Percentiles rank a stretch among this genome's conserved stretches.
Conservation (phyloP, 2,113 vertebrate genomes). For the Phalacrocorax aristotelis region DNA sequence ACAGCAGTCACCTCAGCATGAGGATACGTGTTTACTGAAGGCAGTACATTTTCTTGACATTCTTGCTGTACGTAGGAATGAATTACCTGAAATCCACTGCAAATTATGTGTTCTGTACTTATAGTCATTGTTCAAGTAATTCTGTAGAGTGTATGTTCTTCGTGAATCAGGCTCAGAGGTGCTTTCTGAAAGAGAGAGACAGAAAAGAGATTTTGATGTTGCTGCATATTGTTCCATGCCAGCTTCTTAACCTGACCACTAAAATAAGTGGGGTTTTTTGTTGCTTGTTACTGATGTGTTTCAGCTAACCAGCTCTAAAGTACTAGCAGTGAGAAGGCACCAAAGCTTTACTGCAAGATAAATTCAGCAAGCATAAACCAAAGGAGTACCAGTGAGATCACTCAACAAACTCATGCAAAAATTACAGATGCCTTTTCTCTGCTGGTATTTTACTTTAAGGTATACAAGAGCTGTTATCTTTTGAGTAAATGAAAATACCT, state of each 20-base stretch:
- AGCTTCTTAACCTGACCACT: background rate
- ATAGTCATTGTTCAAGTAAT: constrained; percentile 74
- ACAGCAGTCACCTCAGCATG: background rate
- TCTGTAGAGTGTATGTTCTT: constrained; percentile 68
- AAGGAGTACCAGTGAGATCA: background rate
- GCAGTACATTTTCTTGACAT: background rate
- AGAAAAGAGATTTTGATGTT: background rate
- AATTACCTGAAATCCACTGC: constrained; percentile 79
- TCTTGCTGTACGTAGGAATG: background rate
- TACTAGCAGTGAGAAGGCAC: background rate
- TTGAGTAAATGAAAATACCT: background rate
- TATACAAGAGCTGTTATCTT: background rate
- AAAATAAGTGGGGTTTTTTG: background rate
- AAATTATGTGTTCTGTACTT: constrained; percentile 47
- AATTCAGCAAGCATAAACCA: background rate
- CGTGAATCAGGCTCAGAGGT: constrained; percentile 52
- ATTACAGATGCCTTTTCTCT: background rate
- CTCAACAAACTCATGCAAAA: background rate
- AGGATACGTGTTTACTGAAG: background rate
- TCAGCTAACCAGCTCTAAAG: background rate
- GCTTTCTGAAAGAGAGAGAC: constrained; percentile 27
- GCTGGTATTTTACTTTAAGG: background rate
- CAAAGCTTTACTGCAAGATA: background rate
- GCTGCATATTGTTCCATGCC: background rate
- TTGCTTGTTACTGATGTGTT: background rate